phyloP scores from a whole-genome alignment of 2,113 vertebrate species.

The Siniperca knerii region DNA sequence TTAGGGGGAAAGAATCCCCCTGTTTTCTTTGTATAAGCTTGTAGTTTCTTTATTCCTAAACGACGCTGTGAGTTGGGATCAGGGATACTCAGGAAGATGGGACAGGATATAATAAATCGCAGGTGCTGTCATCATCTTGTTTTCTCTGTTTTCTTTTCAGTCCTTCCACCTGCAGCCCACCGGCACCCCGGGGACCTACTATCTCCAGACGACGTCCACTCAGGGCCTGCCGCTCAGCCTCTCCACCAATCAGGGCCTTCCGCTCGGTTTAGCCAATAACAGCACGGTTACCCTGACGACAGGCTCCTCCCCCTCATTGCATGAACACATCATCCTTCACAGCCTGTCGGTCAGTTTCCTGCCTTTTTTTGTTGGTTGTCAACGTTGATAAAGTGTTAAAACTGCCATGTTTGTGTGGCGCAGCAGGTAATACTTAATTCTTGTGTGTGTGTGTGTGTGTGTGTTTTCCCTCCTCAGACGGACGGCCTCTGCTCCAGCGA shows the following conservation, averaged over 20 bases:
- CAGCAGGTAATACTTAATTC: not conserved
- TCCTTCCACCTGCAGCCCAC: slow-evolving; percentile 98
- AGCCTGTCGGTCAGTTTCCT: slow-evolving; percentile 88
- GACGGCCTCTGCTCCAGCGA: slow-evolving; percentile 92
- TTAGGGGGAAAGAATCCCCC: too few relatives aligned
- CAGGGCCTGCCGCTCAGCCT: slow-evolving; percentile 93
- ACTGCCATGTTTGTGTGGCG: not conserved
- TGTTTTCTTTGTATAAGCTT: too few relatives aligned
- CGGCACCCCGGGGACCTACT: slow-evolving; percentile 95
- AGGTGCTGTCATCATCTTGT: too few relatives aligned
- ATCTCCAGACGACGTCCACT: slow-evolving; percentile 93
- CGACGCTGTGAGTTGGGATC: not conserved
- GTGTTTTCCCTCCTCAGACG: slow-evolving; percentile 79
- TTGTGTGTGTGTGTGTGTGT: not conserved
- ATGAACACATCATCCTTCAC: slow-evolving; percentile 98
- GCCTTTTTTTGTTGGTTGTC: too few relatives aligned
- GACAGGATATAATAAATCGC: too few relatives aligned
- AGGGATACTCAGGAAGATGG: not conserved
- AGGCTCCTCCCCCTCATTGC: slow-evolving; percentile 89
- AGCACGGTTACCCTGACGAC: slow-evolving; percentile 92
- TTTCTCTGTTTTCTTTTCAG: slow-evolving; percentile 72
- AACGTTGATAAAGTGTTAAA: not conserved
- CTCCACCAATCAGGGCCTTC: slow-evolving; percentile 90
- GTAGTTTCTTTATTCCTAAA: too few relatives aligned
- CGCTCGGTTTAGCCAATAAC: slow-evolving; percentile 89